phyloP scores from a whole-genome alignment of 2,888 invertebrate species.

The Drosophila nr. perissopoda region DNA sequence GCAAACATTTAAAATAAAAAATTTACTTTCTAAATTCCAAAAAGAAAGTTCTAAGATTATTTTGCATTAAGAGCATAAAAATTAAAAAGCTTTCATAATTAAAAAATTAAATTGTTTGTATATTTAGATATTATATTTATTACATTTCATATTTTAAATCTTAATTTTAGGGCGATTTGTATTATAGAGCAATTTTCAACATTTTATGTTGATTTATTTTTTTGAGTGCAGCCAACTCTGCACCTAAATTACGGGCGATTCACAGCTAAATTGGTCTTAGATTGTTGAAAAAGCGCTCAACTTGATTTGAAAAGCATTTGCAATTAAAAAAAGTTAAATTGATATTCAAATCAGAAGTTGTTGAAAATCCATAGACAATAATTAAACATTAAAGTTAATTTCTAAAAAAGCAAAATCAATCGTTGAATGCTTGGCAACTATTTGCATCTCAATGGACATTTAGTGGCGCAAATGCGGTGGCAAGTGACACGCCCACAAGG shows the following conservation, averaged over 20 bases:
- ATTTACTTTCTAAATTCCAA: no score
- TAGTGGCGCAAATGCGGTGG: background rate
- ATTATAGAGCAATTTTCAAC: no score
- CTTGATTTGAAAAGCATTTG: background rate
- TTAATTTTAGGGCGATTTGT: no score
- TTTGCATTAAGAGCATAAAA: no score
- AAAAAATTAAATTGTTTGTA: no score
- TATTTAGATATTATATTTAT: no score
- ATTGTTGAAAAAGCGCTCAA: background rate
- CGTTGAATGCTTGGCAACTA: background rate
- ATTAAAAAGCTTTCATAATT: background rate
- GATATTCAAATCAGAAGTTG: background rate
- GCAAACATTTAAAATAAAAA: no score
- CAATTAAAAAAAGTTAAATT: background rate
- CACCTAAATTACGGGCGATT: background rate
- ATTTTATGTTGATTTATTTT: background rate
- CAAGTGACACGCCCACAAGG: constrained; percentile 15
- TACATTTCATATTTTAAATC: no score
- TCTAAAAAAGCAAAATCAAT: background rate
- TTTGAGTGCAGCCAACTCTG: background rate
- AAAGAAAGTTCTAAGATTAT: no score
- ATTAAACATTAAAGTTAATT: background rate
- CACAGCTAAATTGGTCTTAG: background rate
- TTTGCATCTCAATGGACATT: constrained; percentile 8
- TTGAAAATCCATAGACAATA: background rate